Base-by-base conservation (phyloP, 2,113 vertebrate genomes). In the Thalassoma bifasciatum region DNA sequence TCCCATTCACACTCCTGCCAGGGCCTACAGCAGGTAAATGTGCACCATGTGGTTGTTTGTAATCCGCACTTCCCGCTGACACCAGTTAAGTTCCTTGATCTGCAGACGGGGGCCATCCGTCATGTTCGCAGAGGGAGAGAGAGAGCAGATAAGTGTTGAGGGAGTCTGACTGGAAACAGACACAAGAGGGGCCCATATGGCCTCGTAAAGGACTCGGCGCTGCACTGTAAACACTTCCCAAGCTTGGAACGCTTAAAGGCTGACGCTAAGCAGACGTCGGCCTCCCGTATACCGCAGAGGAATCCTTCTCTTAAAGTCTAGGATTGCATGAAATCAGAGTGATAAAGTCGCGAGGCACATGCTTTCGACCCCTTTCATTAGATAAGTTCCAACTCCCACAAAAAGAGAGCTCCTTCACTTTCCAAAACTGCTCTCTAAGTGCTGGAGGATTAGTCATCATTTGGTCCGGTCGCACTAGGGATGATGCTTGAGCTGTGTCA, bases 141-240 rank as follows among this genome's bases (percentile, higher is more conserved):
- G 74, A 89, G 89, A 87, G 83, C 79, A 86, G 88, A 85, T 64
- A 75, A 65, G 21, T 66, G 72, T 77, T n/a, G 51, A 42, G 52
- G 66, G 34, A 69, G 57, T 50, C 67, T 89, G 92, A 93, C 81
- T 86, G 68, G 80, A 91, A 87, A 74, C 92, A 92, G 93, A 89
- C 78, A 24, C 10, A 60, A 57, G 10, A n/a, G 40, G 46, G 38
- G 46, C 38, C 57, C 77, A 47, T 57, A 69, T 63, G 82, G 70
- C 14, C 59, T 53, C 85, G 22, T 88, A 82, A 88, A 89, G 81
- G 71, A 72, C 74, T 5, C 21, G 50, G 63, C 58, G 34, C 23
- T 11, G 30, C 65, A 52, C 62, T 85, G 84, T 91, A 91, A 93
- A 91, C 85, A 91, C 72, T 37, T 81, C 65, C 66, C 88, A 57